Evolutionary conservation across 2,888 invertebrate genomes (phyloP).

Genomic region (Tetranychus truncatus): DNA sequence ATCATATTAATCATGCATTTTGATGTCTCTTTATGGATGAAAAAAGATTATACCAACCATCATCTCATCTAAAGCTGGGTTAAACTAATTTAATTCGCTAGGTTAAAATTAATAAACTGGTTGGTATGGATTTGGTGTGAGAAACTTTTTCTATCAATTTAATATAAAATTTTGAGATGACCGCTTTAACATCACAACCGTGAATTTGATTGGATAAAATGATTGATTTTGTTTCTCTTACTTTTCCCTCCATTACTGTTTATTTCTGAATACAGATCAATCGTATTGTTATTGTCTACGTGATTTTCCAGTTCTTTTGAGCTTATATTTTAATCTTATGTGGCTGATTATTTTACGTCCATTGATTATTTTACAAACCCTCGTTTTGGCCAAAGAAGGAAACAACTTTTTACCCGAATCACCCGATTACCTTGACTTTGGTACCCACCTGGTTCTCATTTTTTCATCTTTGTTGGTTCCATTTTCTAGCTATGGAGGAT

Average conservation of each 20-base stretch:
- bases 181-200: too few species aligned
- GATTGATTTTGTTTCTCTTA: background rate
- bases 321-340: slow-evolving; percentile 25
- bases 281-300: slow-evolving; percentile 14
- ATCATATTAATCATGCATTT: background rate
- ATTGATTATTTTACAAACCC: slow-evolving; percentile 23
- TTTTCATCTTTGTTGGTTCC: slow-evolving; percentile 28
- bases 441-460: slow-evolving; percentile 25
- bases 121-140: too few species aligned
- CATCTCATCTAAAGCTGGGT: too few species aligned
- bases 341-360: slow-evolving; percentile 26
- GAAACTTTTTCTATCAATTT: too few species aligned
- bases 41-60: background rate
- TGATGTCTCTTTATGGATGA: background rate
- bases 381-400: background rate
- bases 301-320: slow-evolving; percentile 15
- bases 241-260: slow-evolving; percentile 5
- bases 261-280: background rate
- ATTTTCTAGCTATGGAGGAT: slow-evolving; percentile 35
- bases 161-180: too few species aligned
- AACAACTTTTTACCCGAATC: background rate
- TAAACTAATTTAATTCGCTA: too few species aligned
- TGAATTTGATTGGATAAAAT: too few species aligned
- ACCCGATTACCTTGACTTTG: slow-evolving; percentile 26
- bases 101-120: too few species aligned